Evolutionary conservation across 1,140 invertebrate species (phyloP), one percentile per base, ranked within the genome.

Genomic region (Psilanteris sp.): DNA sequence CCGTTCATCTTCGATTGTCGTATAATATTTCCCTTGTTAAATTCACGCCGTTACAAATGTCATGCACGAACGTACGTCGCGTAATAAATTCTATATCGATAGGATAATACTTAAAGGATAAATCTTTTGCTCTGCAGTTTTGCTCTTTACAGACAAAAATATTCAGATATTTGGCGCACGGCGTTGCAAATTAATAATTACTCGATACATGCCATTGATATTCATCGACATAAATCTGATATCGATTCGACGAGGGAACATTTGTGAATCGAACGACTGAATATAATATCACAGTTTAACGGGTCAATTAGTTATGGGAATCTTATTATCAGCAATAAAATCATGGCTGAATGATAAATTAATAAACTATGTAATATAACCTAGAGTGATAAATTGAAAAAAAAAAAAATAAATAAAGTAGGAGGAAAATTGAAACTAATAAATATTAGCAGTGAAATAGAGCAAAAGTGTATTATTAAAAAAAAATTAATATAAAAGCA

Each of bases 1-100:
- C 15, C 20, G 50, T 52, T 70, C 34, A 68, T 68, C 52, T 57
- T 57, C 52, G 43, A 68, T 68, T 57, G 64, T 50, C 32, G 24
- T n/a, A n/a, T 34, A 68, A 68, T 68, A 68, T 55, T 68, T 68
- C 50, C 32, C 29, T 46, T 57, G 52, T 68, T 48, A 57, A 68
- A 57, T 31, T 57, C 32, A 26, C 52, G 34, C 41, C 52, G 41
- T 68, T 68, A 67, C 52, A 68, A 68, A 68, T 68, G 64, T 55
- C 52, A 68, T 43, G 43, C 16, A 31, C 31, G 26, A 39, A 48
- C 57, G 20, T 55, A 34, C 37, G 20, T 43, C 46, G 36, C 11
- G 29, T 18, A 20, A 68, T 68, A 68, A 68, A 68, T 68, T 27
- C 10, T 13, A 13, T 16, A 68, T 68, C 43, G 64, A 68, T 68